Conservation (phyloP, 2,888 invertebrate genomes). For the Drosophila tanythrix region DNA sequence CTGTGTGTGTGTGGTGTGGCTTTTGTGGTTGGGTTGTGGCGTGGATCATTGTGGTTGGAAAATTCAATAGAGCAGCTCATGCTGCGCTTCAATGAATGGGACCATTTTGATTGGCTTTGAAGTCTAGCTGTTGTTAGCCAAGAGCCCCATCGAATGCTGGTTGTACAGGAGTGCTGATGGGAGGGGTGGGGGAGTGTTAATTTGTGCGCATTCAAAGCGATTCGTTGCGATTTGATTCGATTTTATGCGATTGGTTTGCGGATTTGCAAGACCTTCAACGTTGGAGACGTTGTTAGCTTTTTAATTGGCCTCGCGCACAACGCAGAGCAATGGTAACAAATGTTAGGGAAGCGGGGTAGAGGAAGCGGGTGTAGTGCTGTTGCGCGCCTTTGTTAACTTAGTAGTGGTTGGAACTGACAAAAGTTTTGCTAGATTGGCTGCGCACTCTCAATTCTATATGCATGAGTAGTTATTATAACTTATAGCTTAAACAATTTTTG, state of each 20-base stretch:
- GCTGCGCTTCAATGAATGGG: conserved; percentile 66
- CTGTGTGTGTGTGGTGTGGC: background rate
- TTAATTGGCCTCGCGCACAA: conserved; percentile 50
- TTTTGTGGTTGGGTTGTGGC: background rate
- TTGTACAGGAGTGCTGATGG: background rate
- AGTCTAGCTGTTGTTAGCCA: conserved; percentile 49
- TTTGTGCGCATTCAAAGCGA: conserved; percentile 38
- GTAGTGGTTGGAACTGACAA: conserved; percentile 6
- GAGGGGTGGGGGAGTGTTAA: background rate
- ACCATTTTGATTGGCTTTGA: conserved; percentile 68
- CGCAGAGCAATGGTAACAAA: background rate
- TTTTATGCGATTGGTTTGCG: conserved; percentile 56
- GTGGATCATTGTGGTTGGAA: conserved; percentile 12
- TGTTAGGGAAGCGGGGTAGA: background rate
- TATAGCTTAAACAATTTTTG: background rate
- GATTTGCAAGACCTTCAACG: conserved; percentile 29
- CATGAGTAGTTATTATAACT: background rate
- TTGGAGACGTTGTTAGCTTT: conserved; percentile 44
- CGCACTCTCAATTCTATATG: background rate
- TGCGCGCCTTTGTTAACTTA: background rate
- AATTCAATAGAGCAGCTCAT: conserved; percentile 61
- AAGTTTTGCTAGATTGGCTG: conserved; percentile 1
- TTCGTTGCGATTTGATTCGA: conserved; percentile 55
- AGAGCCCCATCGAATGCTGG: conserved; percentile 7
- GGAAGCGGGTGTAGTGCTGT: background rate